Conservation (phyloP, 2,888 invertebrate genomes). For the Cheilosia impressa region DNA sequence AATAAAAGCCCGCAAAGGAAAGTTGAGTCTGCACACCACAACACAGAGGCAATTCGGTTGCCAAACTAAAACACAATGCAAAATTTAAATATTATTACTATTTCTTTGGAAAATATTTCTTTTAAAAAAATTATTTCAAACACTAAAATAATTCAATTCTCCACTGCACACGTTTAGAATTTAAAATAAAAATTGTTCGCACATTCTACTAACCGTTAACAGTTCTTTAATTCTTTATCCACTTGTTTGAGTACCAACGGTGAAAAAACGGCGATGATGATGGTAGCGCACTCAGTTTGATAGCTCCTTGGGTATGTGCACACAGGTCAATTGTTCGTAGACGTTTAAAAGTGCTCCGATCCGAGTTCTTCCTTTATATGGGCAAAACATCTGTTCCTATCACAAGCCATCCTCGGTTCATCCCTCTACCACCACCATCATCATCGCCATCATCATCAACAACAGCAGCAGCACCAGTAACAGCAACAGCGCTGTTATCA, state of each 20-base stretch:
- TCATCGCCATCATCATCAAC: constrained; percentile 10
- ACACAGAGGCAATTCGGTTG: background rate
- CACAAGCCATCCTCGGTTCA: constrained; percentile 49
- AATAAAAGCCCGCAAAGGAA: background rate
- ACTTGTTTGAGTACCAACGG: constrained; percentile 55
- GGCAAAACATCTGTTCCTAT: constrained; percentile 47
- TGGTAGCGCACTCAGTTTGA: constrained; percentile 39
- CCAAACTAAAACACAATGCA: background rate
- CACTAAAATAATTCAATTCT: background rate
- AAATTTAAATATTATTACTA: background rate
- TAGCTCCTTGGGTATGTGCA: constrained; percentile 63
- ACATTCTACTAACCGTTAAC: constrained; percentile 51
- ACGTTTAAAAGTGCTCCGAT: constrained; percentile 69
- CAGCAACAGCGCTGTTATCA: constrained; percentile 49
- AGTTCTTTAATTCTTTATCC: constrained; percentile 63
- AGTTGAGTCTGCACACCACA: constrained; percentile 7
- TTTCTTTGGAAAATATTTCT: background rate
- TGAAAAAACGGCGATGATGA: constrained; percentile 35
- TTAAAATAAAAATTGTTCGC: background rate
- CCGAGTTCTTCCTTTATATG: constrained; percentile 70
- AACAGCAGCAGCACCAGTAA: constrained; percentile 10
- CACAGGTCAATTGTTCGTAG: constrained; percentile 72
- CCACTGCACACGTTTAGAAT: background rate
- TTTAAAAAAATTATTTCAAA: background rate
- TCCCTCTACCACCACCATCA: constrained; percentile 39